Evolutionary conservation across 2,888 invertebrate species (phyloP), one percentile per base, ranked within the genome.

Genomic region (Anagyrus pseudococci): DNA sequence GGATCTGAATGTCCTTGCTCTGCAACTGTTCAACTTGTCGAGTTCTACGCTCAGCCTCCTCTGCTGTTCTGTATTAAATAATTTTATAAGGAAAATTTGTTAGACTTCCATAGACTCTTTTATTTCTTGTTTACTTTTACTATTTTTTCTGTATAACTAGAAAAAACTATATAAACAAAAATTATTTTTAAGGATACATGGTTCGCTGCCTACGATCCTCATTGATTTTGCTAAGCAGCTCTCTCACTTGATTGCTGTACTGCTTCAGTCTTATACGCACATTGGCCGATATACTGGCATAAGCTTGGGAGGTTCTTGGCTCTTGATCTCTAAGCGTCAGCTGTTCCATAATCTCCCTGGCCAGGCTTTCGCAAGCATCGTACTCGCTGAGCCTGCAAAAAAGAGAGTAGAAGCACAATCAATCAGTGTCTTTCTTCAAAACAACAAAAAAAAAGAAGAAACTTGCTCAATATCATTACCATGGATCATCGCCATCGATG

Each of bases 321-420:
- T 85, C 82, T 66, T 82, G 81, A 68, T 86, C 85, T 53, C 89
- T 81, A 57, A 83, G 75, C 0, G 85, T 84, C 8, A 90, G 73
- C 71, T 87, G 85, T 62, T 86, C 85, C 81, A 87, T 85, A 50
- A 89, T 86, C 69, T 88, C 86, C 48, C 87, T 82, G 71, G 84
- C 85, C 22, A 89, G 75, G 64, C 85, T 85, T 71, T 89, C 87
- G 71, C 89, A 89, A 0, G 87, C 85, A 70, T 89, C 88, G 76
- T 86, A 85, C 73, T 89, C 89, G 0, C 83, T 76, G 15, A 88
- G 78, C 89, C 89, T 89, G 13, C 53, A 63, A 62, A 47, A 26
- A 49, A 22, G 25, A 3, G 13, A 6, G 41, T n/a, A 44, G 23
- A 33, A n/a, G 7, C 3, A n/a, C 26, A 43, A 49, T 49, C 17